These are phyloP conservation scores for Porites evermanni DNA, from an alignment of 92 coral and sea anemone species.

Conservation along the genomic window DNA sequence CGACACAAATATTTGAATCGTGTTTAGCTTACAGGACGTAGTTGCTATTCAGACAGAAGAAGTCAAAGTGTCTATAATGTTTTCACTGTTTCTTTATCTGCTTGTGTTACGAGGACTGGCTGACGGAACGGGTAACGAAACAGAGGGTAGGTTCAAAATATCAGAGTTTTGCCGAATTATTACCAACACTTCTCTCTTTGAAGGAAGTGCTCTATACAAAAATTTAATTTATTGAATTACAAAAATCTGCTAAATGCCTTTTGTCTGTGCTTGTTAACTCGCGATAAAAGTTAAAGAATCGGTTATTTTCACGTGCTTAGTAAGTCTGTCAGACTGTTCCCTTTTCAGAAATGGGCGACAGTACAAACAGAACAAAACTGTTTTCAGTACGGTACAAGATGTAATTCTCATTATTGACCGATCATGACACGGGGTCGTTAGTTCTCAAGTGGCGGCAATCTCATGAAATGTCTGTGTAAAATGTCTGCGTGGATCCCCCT, in stretches of 20 bases:
- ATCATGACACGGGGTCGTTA: background rate
- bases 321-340: no score
- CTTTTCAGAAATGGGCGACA: background rate
- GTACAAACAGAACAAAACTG: background rate
- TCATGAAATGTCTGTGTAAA: background rate
- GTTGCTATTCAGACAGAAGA: no score
- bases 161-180: background rate
- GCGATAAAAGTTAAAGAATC: background rate
- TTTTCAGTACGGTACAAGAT: no score
- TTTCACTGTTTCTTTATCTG: conserved; percentile 24
- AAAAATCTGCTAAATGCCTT: no score
- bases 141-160: conserved; percentile 29
- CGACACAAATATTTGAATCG: background rate
- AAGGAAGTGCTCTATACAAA: background rate
- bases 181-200: background rate
- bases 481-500: no score
- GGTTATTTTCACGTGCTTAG: background rate
- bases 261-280: no score
- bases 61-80: background rate
- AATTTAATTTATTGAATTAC: no score
- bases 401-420: no score
- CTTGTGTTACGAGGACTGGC: background rate
- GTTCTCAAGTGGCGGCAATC: background rate
- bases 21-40: no score
- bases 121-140: conserved; percentile 7